Percentiles rank a stretch among this genome's conserved stretches.
Conservation (phyloP, 2,888 invertebrate genomes). For the Uropetala carovei region DNA sequence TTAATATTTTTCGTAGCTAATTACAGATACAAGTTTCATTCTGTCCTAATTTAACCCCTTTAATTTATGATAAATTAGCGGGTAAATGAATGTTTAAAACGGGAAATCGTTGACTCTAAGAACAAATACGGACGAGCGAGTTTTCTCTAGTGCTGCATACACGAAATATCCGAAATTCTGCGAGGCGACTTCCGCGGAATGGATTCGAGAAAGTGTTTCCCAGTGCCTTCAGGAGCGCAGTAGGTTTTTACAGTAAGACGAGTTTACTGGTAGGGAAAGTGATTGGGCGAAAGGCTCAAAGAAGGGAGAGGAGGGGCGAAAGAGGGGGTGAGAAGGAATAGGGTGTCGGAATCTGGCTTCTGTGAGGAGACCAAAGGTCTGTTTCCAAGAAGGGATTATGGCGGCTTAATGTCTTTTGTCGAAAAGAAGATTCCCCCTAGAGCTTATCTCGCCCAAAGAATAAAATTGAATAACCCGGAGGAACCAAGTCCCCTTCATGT, state of each 20-base stretch:
- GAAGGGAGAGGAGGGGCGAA: no score
- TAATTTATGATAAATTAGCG: no score
- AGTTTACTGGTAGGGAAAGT: neutral
- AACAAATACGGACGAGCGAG: no score
- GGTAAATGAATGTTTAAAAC: no score
- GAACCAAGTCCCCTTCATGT: neutral
- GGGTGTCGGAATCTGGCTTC: neutral
- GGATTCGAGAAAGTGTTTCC: neutral
- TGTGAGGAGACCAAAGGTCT: neutral
- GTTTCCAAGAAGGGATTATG: constrained; percentile 20
- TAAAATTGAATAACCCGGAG: constrained; percentile 13
- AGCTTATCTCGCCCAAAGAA: neutral
- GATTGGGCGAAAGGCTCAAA: neutral
- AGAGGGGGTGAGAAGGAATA: no score
- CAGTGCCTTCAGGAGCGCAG: neutral
- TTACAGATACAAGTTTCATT: no score
- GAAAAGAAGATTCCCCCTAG: neutral
- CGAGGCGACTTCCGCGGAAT: neutral
- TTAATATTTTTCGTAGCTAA: neutral
- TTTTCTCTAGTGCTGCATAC: no score
- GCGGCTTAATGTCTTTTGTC: neutral
- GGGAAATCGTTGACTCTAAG: no score
- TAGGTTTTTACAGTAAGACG: neutral
- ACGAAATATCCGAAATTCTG: no score
- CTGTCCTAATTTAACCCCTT: no score